Conservation (phyloP, 2,888 invertebrate genomes). For the Pteria penguin region DNA sequence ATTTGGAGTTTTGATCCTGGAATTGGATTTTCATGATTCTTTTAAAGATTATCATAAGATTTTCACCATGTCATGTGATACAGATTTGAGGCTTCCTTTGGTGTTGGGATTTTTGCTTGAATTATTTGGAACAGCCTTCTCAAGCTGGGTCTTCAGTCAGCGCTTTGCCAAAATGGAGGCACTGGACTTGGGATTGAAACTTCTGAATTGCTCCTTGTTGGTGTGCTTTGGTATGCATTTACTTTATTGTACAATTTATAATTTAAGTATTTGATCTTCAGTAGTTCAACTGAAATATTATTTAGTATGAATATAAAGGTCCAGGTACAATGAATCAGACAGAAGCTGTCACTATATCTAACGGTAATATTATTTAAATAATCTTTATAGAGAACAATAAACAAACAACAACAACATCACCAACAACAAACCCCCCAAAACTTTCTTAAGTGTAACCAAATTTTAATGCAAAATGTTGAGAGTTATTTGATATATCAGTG, state of each 20-base stretch:
- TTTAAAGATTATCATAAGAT: not conserved
- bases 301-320: no score
- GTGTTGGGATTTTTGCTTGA: conserved; percentile 55
- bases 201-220: not conserved
- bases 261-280: no score
- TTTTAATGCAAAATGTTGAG: no score
- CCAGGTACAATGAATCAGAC: no score
- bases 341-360: no score
- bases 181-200: conserved; percentile 11
- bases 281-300: no score
- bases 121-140: conserved; percentile 55
- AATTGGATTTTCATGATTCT: conserved; percentile 49
- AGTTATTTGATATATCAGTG: no score
- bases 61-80: conserved; percentile 44
- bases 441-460: no score
- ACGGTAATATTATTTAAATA: no score
- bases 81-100: conserved; percentile 59
- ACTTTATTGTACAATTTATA: not conserved
- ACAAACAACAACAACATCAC: no score
- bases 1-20: conserved; percentile 52
- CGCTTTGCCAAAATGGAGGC: conserved; percentile 32
- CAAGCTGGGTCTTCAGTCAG: conserved; percentile 58
- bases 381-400: no score
- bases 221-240: conserved; percentile 22
- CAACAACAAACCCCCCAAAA: no score